A percentile compares a stretch with the other conserved stretches of the same genome.
These are phyloP conservation scores for Stegophylla sp. DNA, from an alignment of 2,888 invertebrate species.

Conservation along the genomic window DNA sequence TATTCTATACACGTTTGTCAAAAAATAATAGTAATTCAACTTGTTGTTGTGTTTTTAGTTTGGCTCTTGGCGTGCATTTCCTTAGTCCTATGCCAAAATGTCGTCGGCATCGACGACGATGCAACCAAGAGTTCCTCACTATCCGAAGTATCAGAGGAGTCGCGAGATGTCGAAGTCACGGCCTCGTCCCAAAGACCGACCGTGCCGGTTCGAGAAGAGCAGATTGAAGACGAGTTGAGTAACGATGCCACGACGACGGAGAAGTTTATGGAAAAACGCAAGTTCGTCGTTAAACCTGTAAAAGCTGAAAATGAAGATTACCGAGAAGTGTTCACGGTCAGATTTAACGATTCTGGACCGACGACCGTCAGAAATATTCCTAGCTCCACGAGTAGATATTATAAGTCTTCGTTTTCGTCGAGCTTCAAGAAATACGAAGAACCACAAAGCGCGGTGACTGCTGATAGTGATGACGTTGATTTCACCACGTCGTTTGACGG, in stretches of 20 bases:
- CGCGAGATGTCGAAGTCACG: background rate
- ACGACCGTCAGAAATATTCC: constrained; percentile 12
- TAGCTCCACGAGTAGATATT: constrained; percentile 19
- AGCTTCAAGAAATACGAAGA: constrained; percentile 31
- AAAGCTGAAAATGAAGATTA: constrained; percentile 35
- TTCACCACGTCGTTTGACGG: constrained; percentile 39
- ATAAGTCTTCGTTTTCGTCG: constrained; percentile 9
- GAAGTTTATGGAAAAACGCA: constrained; percentile 28
- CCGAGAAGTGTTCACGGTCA: constrained; percentile 12
- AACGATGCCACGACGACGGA: constrained; percentile 33
- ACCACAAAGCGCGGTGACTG: background rate
- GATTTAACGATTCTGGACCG: constrained; percentile 23
- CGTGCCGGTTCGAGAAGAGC: constrained; percentile 17
- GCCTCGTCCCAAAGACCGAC: constrained; percentile 24
- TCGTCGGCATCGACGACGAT: background rate
- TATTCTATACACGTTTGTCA: background rate
- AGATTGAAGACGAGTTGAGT: constrained; percentile 51
- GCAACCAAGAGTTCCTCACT: constrained; percentile 32
- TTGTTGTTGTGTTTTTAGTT: constrained; percentile 19
- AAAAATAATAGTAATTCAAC: background rate
- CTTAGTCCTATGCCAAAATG: constrained; percentile 41
- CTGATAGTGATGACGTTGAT: background rate
- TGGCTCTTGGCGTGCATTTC: constrained; percentile 52
- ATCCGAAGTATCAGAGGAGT: constrained; percentile 19
- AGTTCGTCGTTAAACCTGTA: background rate